phyloP scores from a whole-genome alignment of 1,140 invertebrate genomes.

The Phortica variegata region DNA sequence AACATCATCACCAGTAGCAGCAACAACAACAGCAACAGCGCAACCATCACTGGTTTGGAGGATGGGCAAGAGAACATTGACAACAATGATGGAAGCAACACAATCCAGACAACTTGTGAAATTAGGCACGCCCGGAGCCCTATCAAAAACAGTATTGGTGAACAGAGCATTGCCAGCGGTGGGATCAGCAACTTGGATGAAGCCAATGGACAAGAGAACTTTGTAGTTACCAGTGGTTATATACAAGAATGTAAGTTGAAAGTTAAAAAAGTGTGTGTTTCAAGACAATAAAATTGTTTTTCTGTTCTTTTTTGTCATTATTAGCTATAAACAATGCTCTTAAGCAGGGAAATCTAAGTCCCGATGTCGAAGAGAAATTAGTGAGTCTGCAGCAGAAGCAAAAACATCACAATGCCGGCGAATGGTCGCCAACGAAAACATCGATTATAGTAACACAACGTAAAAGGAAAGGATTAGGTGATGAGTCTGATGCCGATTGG shows the following conservation, averaged over 20 bases:
- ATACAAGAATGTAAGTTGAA: conserved; percentile 68
- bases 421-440: conserved; percentile 32
- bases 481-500: conserved; percentile 28
- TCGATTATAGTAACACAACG: conserved; percentile 21
- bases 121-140: conserved; percentile 9
- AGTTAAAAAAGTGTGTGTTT: no score
- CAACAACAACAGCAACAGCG: conserved; percentile 18
- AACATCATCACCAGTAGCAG: conserved; percentile 13
- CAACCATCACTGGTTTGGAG: background rate
- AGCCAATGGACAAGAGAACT: conserved; percentile 56
- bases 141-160: no score
- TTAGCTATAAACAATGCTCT: conserved; percentile 79
- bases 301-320: background rate
- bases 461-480: conserved; percentile 24
- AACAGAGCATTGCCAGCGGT: conserved; percentile 22
- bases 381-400: conserved; percentile 85
- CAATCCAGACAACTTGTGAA: background rate
- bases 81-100: background rate
- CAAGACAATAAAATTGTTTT: background rate
- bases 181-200: background rate
- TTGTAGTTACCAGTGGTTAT: conserved; percentile 82
- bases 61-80: background rate
- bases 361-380: conserved; percentile 90
- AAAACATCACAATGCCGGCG: conserved; percentile 69
- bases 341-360: conserved; percentile 84